Base-by-base conservation (phyloP, 2,797 vertebrate species). In the Macrochelys suwanniensis region DNA sequence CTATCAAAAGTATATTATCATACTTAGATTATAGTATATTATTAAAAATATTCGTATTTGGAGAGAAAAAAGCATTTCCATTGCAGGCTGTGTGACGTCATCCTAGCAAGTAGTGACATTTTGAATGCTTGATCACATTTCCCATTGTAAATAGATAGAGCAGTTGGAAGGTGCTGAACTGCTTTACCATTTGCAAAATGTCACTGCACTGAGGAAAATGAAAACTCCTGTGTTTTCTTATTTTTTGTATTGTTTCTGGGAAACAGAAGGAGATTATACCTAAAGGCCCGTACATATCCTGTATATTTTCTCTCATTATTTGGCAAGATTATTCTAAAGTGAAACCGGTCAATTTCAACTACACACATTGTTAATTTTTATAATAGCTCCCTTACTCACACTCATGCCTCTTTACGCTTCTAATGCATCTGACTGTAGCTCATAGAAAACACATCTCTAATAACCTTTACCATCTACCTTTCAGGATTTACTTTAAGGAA, bases 71-170 rank as follows among this genome's bases (percentile, higher is more conserved):
- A 80, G 83, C 86, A 77, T 89, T 96, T 95, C 84, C 1, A 5
- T 96, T 79, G 68, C 74, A 77, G 74, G 47, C 53, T 74, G 53
- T 31, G 51, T 95, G 97, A 97, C 1, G 56, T 97, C 97, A 97
- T 86, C 94, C 80, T 91, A 94, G 96, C 88, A 96, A 95, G 97
- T 94, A 97, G 96, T 97, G 97, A 97, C 97, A 98, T 97, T 97
- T 97, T 96, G 94, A 98, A 97, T 97, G 97, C 96, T 94, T 97
- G 97, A 97, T 97, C 97, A 97, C 97, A 97, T 98, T 98, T 97
- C 96, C 94, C 93, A 89, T 94, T 97, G 97, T 98, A 98, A 98
- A 97, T 96, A 97, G 96, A 97, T 93, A 96, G 94, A 88, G 84
- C 92, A 97, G 96, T 95, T 92, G 54, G 96, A 93, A 96, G 95